Evolutionary conservation across 2,888 invertebrate genomes (phyloP).

Genomic region (Synanthedon andrenaeformis): DNA sequence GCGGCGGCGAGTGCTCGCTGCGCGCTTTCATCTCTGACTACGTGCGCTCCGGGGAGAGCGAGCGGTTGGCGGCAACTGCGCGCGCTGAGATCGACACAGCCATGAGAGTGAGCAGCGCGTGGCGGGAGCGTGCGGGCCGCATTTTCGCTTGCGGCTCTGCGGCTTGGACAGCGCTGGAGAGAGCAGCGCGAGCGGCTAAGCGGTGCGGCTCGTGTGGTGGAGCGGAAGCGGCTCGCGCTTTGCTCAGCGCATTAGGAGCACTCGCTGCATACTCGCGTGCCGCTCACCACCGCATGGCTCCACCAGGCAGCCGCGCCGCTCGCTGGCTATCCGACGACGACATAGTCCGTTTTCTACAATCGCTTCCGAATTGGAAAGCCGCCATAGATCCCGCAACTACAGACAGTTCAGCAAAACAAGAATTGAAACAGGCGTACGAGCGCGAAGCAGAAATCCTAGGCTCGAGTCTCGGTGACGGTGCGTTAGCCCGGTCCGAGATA

Average conservation of each 20-base stretch:
- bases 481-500: slow-evolving; percentile 86
- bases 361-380: slow-evolving; percentile 50
- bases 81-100: slow-evolving; percentile 64
- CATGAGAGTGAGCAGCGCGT: slow-evolving; percentile 78
- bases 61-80: slow-evolving; percentile 58
- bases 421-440: slow-evolving; percentile 52
- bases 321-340: slow-evolving; percentile 92
- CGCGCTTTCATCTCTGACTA: slow-evolving; percentile 89
- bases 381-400: slow-evolving; percentile 10
- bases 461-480: slow-evolving; percentile 89
- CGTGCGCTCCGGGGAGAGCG: slow-evolving; percentile 87
- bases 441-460: slow-evolving; percentile 95
- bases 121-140: slow-evolving; percentile 77
- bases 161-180: slow-evolving; percentile 24
- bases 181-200: slow-evolving; percentile 21
- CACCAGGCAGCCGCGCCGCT: slow-evolving; percentile 22
- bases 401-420: slow-evolving; percentile 19
- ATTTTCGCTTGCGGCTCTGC: slow-evolving; percentile 34
- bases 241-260: slow-evolving; percentile 17
- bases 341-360: slow-evolving; percentile 91
- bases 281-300: slow-evolving; percentile 14
- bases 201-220: slow-evolving; percentile 28
- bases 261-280: slow-evolving; percentile 24
- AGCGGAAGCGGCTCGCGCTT: slow-evolving; percentile 22
- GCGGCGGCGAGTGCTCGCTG: slow-evolving; percentile 74